These are phyloP conservation scores for Dromaius novaehollandiae DNA, from an alignment of 2,113 vertebrate genomes.

Conservation along the genomic window DNA sequence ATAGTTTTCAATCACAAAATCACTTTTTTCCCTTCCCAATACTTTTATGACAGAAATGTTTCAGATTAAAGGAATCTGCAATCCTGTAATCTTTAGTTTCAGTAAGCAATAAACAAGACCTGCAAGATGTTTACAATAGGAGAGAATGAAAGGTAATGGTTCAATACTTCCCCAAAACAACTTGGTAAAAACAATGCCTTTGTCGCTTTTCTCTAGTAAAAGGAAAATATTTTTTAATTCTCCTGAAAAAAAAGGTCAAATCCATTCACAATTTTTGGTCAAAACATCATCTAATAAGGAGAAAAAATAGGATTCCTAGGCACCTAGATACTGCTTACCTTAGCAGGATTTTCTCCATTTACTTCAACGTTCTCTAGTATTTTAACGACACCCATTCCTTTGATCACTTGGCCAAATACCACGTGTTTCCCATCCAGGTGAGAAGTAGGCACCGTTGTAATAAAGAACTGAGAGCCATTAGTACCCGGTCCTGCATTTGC, in stretches of 20 bases:
- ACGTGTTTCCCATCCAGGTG: slow-evolving; percentile 95
- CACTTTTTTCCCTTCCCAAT: not conserved
- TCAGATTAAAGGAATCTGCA: not conserved
- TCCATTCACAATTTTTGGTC: not conserved
- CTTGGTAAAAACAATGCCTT: not conserved
- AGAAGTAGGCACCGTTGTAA: slow-evolving; percentile 91
- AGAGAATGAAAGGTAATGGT: not conserved
- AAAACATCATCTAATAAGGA: not conserved
- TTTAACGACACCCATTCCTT: slow-evolving; percentile 90
- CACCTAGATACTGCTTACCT: slow-evolving; percentile 73
- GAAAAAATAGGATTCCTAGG: not conserved
- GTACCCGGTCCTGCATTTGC: slow-evolving; percentile 92
- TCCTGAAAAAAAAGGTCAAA: not conserved
- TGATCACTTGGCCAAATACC: slow-evolving; percentile 93
- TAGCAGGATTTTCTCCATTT: slow-evolving; percentile 84
- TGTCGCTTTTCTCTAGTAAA: not conserved
- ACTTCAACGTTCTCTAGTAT: slow-evolving; percentile 88
- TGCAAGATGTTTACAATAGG: not conserved
- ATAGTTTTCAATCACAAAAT: not conserved
- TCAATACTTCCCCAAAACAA: not conserved
- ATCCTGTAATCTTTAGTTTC: not conserved
- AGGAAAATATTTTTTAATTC: not conserved
- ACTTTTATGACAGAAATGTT: not conserved
- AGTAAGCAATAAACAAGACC: not conserved
- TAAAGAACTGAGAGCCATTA: slow-evolving; percentile 97